phyloP scores from a whole-genome alignment of 2,797 vertebrate species.

The Sibirionetta formosa region DNA sequence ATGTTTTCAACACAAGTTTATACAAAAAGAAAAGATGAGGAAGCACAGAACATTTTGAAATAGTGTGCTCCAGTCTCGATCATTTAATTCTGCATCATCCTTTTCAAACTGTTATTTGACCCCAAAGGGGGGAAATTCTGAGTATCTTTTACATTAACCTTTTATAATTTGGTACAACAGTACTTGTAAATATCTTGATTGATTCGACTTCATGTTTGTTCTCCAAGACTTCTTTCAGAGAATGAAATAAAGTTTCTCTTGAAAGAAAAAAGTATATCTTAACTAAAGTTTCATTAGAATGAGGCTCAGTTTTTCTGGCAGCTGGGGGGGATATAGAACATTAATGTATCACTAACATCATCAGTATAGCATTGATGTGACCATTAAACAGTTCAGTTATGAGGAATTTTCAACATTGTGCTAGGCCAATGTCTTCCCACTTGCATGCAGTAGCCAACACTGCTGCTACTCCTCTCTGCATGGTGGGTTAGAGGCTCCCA shows the following conservation, averaged over 20 bases:
- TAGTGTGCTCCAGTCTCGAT: neutral
- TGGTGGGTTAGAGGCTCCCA: neutral
- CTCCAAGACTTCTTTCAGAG: neutral
- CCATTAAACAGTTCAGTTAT: neutral
- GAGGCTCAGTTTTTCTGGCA: neutral
- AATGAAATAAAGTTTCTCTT: neutral
- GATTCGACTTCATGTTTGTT: neutral
- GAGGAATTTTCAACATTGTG: neutral
- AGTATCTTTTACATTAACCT: neutral
- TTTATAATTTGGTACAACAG: neutral
- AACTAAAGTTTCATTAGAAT: neutral
- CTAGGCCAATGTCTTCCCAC: neutral
- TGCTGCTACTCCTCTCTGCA: rapidly evolving
- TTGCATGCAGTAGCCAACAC: neutral
- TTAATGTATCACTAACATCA: neutral
- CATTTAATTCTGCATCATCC: neutral
- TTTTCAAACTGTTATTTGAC: neutral
- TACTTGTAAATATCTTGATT: neutral
- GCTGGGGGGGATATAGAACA: neutral
- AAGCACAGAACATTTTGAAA: neutral
- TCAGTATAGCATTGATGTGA: neutral
- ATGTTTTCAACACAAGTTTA: neutral
- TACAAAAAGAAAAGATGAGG: neutral
- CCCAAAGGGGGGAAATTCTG: neutral
- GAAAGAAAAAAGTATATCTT: neutral